Evolutionary conservation across 92 coral and sea anemone genomes (phyloP).

Genomic region (Siderastrea siderea): DNA sequence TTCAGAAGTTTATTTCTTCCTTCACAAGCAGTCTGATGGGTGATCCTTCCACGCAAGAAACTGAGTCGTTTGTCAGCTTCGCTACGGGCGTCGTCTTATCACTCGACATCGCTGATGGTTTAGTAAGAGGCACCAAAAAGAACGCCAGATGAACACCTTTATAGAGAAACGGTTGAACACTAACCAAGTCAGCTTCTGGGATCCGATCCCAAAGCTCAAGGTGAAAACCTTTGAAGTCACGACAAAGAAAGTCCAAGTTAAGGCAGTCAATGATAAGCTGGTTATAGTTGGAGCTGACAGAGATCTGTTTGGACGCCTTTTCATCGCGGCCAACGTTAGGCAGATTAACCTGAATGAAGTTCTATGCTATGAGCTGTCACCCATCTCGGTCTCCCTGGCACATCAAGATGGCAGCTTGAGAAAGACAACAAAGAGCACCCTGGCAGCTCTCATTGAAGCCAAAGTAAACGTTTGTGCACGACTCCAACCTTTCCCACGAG

Average conservation of each 20-base stretch:
- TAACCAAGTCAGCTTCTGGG: constrained; percentile 48
- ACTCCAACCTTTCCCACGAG: constrained; percentile 16
- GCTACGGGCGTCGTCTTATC: constrained; percentile 71
- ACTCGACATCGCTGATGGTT: constrained; percentile 37
- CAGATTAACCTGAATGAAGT: constrained; percentile 55
- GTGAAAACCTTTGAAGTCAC: constrained; percentile 58
- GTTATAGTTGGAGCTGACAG: constrained; percentile 60
- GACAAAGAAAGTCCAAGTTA: constrained; percentile 34
- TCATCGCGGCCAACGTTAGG: constrained; percentile 58
- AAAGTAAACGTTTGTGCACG: constrained; percentile 26
- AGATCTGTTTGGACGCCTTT: constrained; percentile 47
- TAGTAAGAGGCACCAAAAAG: constrained; percentile 50
- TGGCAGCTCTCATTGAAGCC: constrained; percentile 40
- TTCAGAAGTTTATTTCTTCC: constrained; percentile 57
- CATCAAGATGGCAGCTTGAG: background rate
- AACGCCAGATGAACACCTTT: constrained; percentile 68
- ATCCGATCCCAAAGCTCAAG: constrained; percentile 62
- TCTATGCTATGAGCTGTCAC: constrained; percentile 9
- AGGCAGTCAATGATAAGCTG: constrained; percentile 47
- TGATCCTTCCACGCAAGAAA: constrained; percentile 51
- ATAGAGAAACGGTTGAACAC: too few relatives aligned
- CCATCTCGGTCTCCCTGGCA: background rate
- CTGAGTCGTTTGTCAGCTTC: constrained; percentile 41
- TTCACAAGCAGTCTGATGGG: constrained; percentile 13
- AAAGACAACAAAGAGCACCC: constrained; percentile 58